Base-by-base conservation (phyloP, 1,140 invertebrate species). In the Drosophila nigrodunni region DNA sequence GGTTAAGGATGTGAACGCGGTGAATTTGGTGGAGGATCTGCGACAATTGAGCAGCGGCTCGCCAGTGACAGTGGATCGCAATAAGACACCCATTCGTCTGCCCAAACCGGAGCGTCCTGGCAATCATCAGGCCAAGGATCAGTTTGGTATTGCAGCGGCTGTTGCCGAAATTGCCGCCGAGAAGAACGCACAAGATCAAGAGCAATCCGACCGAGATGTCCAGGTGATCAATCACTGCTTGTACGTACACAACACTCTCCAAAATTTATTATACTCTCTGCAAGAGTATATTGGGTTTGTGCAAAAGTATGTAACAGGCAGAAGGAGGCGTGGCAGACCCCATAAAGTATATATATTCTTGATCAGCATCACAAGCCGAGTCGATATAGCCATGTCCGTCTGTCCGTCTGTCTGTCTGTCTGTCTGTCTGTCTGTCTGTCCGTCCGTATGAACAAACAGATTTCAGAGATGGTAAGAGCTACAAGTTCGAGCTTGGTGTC, bases 21-120 rank as follows among this genome's bases (percentile, higher is more conserved):
- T 94, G 47, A 85, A 93, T 44, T 91, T 94, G 25, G 94, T 94
- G 6, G 94, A 94, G 64, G 94, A 94, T 66, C 87, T 94, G 2
- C 94, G 93, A 21, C 91, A 92, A 25, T 87, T 94, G 7, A 93
- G 93, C 60, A 91, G 60, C 15, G 91, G 91, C 1, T 77, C 59
- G 0, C 73, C 74, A 5, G 73, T 92, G 2, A 83, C 76, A 7
- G 57, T 90, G 25, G 90, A 92, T 59, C 87, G 88, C 9, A 92
- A 92, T 21, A 86, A 86, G 54, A 86, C 90, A 0, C 87, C 90
- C 5, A 90, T 92, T 9, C 65, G 64, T 9, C 37, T 90, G 54
- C 87, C 85, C 6, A 92, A 91, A 25, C 78, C 90, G 2, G 83
- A 91, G 0, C 76, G 81, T 25, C 30, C 71, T 0, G 54, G 15